These are phyloP conservation scores for Clupea harengus DNA, from an alignment of 2,113 vertebrate species.

Conservation along the genomic window DNA sequence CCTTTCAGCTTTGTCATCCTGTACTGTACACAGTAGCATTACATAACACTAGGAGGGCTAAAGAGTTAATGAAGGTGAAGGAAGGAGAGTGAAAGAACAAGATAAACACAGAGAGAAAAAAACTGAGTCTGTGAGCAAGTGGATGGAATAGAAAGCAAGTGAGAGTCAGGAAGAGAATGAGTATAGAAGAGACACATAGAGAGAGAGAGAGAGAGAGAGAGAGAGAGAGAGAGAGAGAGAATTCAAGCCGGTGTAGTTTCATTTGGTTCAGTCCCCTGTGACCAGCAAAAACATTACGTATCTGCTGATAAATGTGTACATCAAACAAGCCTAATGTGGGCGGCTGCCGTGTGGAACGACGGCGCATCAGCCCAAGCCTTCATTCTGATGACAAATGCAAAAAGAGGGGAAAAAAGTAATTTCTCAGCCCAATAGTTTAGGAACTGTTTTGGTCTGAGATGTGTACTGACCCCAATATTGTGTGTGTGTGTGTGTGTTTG, in stretches of 20 bases:
- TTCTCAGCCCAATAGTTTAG: conserved; percentile 33
- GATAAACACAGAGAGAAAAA: neutral
- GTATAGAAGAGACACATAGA: neutral
- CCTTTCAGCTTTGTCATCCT: neutral
- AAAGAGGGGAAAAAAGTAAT: conserved; percentile 6
- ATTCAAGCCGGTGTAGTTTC: neutral
- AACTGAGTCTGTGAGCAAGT: neutral
- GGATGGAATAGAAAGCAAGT: neutral
- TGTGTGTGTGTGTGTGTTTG: neutral
- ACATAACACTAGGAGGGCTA: neutral
- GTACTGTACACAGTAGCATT: neutral
- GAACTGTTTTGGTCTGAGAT: conserved; percentile 22
- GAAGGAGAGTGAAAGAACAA: neutral
- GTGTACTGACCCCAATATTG: neutral
- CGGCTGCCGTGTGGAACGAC: conserved; percentile 24
- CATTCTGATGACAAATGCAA: conserved; percentile 26
- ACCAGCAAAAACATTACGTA: conserved; percentile 31
- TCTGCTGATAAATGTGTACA: conserved; percentile 34
- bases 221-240: neutral
- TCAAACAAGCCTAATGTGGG: conserved; percentile 33
- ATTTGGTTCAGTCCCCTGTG: conserved; percentile 10
- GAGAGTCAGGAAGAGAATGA: neutral
- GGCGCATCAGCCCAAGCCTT: neutral
- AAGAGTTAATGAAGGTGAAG: neutral
- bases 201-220: neutral